Base-by-base conservation (phyloP, 2,888 invertebrate genomes). In the Dorcus hopei region DNA sequence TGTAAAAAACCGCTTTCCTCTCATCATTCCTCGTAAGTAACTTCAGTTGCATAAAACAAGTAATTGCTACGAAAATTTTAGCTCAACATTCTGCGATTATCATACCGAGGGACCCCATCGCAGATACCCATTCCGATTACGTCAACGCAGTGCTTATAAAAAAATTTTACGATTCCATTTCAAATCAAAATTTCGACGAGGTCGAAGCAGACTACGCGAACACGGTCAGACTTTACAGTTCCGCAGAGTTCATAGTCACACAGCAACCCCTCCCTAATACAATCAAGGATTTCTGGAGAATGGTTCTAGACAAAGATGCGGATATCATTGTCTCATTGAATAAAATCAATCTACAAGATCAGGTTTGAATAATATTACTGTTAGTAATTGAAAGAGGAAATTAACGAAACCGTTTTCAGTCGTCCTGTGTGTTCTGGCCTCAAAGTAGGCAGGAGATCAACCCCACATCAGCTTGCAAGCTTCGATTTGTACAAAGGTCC, bases 241-340 rank as follows among this genome's bases (percentile, higher is more conserved):
- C 71, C 26, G 70, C 72, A 61, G 74, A 74, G 53, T 77, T 76
- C 49, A 67, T 79, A 3, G 74, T 73, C 0, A 73, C 77, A 0
- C 77, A 79, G 57, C 66, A 73, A 19, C 78, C 79, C 3, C 47
- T 78, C 50, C 73, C 74, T 1, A 59, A 68, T 2, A 78, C 79
- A 1, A 61, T 74, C 3, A 64, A 61, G 7, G 77, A 78, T 65
- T 79, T 79, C 58, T 79, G 79, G 79, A 69, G 74, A 54, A 72
- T 79, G 73, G 58, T 78, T 2, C 66, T 71, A 6, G 77, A 78
- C 58, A 68, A 72, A 23, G 70, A 72, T 56, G 66, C 74, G 3
- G 68, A 72, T 47, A 66, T 73, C 3, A 70, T 79, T 52, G 65
- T 79, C 0, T 69, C 71, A 39, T 54, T 78, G 11, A 76, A 78